Percentiles rank a stretch among this genome's conserved stretches.
Evolutionary conservation across 1,140 invertebrate genomes (phyloP).

Genomic region (Leptoteleia sp.): DNA sequence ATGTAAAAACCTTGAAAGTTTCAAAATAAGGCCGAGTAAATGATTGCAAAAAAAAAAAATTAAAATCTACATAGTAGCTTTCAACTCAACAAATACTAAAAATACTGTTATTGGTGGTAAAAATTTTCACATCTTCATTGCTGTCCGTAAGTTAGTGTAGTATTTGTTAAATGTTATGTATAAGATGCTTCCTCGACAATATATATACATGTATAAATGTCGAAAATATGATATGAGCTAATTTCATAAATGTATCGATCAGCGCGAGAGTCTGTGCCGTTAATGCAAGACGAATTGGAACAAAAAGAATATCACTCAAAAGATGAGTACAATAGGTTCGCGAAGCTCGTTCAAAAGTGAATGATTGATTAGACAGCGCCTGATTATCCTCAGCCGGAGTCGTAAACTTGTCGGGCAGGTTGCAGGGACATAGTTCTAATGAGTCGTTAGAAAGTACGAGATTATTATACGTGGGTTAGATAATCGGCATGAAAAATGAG

Average conservation of each 20-base stretch:
- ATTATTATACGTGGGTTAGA: slow-evolving; percentile 49
- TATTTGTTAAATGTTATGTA: too few relatives aligned
- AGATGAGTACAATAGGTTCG: slow-evolving; percentile 15
- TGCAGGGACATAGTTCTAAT: slow-evolving; percentile 50
- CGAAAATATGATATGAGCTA: slow-evolving; percentile 5
- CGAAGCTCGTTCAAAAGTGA: slow-evolving; percentile 37
- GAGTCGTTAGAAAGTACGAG: slow-evolving; percentile 52
- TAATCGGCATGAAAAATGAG: slow-evolving; percentile 40
- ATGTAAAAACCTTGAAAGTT: too few relatives aligned
- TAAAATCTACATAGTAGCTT: too few relatives aligned
- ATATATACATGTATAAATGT: too few relatives aligned
- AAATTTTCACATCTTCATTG: too few relatives aligned
- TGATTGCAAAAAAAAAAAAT: too few relatives aligned
- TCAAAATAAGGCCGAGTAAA: too few relatives aligned
- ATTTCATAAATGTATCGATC: slow-evolving; percentile 19
- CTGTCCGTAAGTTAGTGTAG: too few relatives aligned
- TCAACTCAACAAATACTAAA: too few relatives aligned
- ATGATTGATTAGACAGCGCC: slow-evolving; percentile 66
- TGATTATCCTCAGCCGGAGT: slow-evolving; percentile 58
- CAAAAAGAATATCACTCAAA: slow-evolving; percentile 22
- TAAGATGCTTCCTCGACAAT: too few relatives aligned
- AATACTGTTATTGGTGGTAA: too few relatives aligned
- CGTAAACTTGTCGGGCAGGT: slow-evolving; percentile 48
- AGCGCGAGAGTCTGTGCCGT: background rate
- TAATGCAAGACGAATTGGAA: slow-evolving; percentile 30